These are phyloP conservation scores for Ahaetulla prasina DNA, from an alignment of 2,113 vertebrate species.

Conservation along the genomic window DNA sequence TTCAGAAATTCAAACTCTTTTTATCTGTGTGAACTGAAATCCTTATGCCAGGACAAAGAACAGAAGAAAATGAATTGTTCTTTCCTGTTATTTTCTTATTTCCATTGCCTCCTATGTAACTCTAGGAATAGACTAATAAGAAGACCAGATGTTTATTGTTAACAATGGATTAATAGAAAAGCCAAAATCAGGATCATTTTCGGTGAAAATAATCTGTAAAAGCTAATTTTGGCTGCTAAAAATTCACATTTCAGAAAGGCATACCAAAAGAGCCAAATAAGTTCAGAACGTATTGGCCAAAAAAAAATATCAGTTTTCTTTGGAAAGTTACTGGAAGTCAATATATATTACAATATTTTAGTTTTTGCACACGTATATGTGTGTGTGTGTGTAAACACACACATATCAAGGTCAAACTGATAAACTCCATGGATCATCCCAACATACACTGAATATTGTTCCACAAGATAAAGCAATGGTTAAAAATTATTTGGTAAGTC, in stretches of 20 bases:
- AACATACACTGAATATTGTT: neutral
- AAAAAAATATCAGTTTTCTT: neutral
- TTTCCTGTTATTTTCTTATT: neutral
- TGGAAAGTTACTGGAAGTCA: neutral
- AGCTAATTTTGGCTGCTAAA: neutral
- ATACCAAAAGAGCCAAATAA: neutral
- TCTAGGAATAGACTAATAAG: neutral
- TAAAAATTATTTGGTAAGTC: neutral
- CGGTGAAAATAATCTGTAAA: neutral
- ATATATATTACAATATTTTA: neutral
- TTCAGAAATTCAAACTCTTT: neutral
- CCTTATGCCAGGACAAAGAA: neutral
- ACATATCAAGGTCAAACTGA: neutral
- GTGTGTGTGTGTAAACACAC: neutral
- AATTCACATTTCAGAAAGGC: neutral
- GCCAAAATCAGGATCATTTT: neutral
- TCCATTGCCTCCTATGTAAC: neutral
- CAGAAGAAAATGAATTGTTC: neutral
- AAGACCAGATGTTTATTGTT: neutral
- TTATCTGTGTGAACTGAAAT: neutral
- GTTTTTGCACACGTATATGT: neutral
- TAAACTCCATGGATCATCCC: neutral
- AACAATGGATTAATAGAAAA: neutral
- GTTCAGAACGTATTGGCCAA: neutral
- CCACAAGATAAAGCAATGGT: neutral